Base-by-base conservation (phyloP, 1,140 invertebrate species). In the Harpegnathos saltator region DNA sequence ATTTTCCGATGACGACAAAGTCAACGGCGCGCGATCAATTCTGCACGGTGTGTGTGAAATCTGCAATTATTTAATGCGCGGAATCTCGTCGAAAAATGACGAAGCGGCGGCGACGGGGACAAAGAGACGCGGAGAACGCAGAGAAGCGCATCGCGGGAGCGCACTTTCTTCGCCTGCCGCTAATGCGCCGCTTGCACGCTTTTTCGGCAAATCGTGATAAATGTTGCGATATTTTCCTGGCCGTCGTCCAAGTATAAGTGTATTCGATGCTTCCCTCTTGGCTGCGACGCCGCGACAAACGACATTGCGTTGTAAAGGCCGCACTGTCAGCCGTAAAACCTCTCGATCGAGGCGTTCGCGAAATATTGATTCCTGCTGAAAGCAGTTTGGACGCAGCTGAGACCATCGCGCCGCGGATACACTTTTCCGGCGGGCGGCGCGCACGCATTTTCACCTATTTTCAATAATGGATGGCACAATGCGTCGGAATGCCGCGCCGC, bases 291-390 rank as follows among this genome's bases (percentile, higher is more conserved):
- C 68, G 54, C 75, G 75, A 80, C 75, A 80, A 80, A 80, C 75
- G 69, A 48, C 75, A 58, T 71, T 48, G 75, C 65, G 52, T 69
- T 71, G 65, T 48, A 80, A 71, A 80, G 75, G 75, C 75, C 75
- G 75, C 22, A 80, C 75, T 80, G 65, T 80, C 75, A 80, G 75
- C 75, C 65, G 65, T 80, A 80, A 80, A 80, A 80, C 65, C 65
- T 80, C 44, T 71, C 75, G 63, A n/a, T n/a, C 75, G 63, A 78
- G 50, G 63, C 29, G 69, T 69, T 78, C 63, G 52, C 75, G 52
- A 80, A 80, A 80, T 80, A 80, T 80, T 71, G 75, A 80, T 80
- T 80, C 65, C 24, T 33, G 65, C n/a, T 80, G 75, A 80, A 71
- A 80, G 75, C 75, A 80, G 75, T 80, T 80, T 71, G 75, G 33